These are phyloP conservation scores for Desmodus rotundus DNA, from an alignment of 2,113 vertebrate genomes.

Conservation along the genomic window DNA sequence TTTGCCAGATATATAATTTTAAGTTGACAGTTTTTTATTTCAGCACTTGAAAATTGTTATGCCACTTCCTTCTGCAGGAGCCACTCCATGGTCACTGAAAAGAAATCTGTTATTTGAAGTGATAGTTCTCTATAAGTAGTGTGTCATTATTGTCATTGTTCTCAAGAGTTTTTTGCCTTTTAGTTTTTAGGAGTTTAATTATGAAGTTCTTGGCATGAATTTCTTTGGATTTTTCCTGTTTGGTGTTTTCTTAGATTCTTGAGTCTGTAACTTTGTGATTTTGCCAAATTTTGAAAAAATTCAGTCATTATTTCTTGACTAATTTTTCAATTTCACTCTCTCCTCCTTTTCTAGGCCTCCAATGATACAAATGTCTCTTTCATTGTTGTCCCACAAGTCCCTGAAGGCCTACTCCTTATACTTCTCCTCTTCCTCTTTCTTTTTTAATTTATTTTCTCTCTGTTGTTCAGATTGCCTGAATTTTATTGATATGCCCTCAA, in stretches of 20 bases:
- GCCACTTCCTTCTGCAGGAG: constrained; percentile 24
- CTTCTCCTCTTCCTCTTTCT: background rate
- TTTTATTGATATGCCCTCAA: background rate
- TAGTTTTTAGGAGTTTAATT: constrained; percentile 27
- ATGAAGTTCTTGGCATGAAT: background rate
- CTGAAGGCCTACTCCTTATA: background rate
- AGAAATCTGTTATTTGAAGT: constrained; percentile 38
- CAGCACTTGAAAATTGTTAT: constrained; percentile 50
- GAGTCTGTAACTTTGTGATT: background rate
- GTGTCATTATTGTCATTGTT: background rate
- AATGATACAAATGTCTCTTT: background rate
- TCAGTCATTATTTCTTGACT: background rate
- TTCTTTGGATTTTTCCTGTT: constrained; percentile 36
- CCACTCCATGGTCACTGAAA: background rate
- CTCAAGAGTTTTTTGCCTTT: background rate
- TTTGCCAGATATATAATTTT: constrained; percentile 22
- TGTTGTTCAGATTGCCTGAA: background rate
- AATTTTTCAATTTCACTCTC: background rate
- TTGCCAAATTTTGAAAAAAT: background rate
- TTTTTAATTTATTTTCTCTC: background rate
- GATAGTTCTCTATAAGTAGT: background rate
- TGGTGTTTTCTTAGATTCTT: background rate
- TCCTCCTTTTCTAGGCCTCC: background rate
- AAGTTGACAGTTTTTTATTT: constrained; percentile 53
- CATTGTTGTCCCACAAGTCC: background rate